Conservation (phyloP, 1,140 invertebrate genomes). For the Pomacea maculata region DNA sequence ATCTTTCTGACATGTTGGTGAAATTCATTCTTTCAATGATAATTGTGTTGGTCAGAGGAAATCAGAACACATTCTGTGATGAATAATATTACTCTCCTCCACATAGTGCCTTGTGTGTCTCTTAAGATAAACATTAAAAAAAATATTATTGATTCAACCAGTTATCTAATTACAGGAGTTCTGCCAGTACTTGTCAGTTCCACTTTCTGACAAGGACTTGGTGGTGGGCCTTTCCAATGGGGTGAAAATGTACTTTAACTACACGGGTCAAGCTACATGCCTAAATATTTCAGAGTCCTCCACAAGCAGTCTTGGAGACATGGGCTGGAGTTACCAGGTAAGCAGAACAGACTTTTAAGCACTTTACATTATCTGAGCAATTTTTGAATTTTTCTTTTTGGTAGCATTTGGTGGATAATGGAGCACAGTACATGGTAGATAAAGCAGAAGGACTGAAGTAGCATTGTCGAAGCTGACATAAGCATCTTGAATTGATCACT, state of each 20-base stretch:
- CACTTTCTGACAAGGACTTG: slow-evolving; percentile 68
- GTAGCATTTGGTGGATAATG: too few species aligned
- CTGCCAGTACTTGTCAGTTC: slow-evolving; percentile 69
- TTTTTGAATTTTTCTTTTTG: too few species aligned
- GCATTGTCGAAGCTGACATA: background rate
- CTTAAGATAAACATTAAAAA: background rate
- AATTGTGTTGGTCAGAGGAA: background rate
- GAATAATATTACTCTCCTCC: background rate
- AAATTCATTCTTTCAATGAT: background rate
- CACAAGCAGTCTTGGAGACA: slow-evolving; percentile 70
- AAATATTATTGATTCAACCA: background rate
- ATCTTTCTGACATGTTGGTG: too few species aligned
- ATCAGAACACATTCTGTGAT: background rate
- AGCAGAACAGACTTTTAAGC: slow-evolving; percentile 1
- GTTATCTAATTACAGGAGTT: slow-evolving; percentile 64
- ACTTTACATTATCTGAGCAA: too few species aligned
- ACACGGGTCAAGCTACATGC: slow-evolving; percentile 71
- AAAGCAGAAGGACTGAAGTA: too few species aligned
- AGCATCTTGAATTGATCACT: background rate
- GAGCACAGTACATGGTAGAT: too few species aligned
- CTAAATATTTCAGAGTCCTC: slow-evolving; percentile 42
- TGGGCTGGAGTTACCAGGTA: slow-evolving; percentile 83
- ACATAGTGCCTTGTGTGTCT: background rate
- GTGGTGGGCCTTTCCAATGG: slow-evolving; percentile 75
- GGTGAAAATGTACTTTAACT: slow-evolving; percentile 83